A percentile compares a stretch with the other conserved stretches of the same genome.
Conservation (phyloP, 1,140 invertebrate species). For the Neodiprion lecontei region DNA sequence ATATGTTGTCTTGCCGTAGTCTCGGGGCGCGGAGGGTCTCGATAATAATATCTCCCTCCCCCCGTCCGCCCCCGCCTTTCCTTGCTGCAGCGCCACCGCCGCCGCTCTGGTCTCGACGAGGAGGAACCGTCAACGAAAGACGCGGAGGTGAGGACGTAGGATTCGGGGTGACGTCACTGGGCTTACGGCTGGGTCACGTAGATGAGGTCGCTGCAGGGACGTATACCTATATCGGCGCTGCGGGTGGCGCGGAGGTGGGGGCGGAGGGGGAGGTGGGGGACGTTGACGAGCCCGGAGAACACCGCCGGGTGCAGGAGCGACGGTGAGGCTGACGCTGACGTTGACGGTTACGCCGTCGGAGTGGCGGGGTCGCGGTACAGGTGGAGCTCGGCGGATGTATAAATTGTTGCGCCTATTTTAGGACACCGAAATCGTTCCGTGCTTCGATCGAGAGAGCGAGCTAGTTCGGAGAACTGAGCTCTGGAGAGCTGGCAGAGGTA, state of each 20-base stretch:
- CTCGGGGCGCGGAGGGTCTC: background rate
- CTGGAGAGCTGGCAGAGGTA: no score
- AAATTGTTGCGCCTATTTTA: slow-evolving; percentile 48
- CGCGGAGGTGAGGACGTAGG: background rate
- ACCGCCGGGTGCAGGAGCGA: background rate
- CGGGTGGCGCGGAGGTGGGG: background rate
- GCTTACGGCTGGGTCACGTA: slow-evolving; percentile 6
- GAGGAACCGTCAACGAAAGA: no score
- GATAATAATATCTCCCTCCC: background rate
- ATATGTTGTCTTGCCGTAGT: background rate
- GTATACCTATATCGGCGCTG: no score
- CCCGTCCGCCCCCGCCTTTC: no score
- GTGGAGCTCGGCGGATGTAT: slow-evolving; percentile 35
- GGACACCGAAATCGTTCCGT: slow-evolving; percentile 28
- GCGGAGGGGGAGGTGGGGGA: background rate
- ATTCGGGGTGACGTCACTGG: background rate
- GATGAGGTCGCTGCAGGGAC: background rate
- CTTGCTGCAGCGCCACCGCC: no score
- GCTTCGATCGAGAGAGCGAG: background rate
- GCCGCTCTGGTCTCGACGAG: background rate
- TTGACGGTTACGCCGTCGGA: background rate
- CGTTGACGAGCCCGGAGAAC: background rate
- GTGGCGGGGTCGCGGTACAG: slow-evolving; percentile 15
- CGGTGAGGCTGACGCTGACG: background rate
- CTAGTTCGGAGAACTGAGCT: no score